A percentile compares a stretch with the other conserved stretches of the same genome.
These are phyloP conservation scores for Cyprinodon brontotheroides DNA, from an alignment of 2,113 vertebrate genomes.

Conservation along the genomic window DNA sequence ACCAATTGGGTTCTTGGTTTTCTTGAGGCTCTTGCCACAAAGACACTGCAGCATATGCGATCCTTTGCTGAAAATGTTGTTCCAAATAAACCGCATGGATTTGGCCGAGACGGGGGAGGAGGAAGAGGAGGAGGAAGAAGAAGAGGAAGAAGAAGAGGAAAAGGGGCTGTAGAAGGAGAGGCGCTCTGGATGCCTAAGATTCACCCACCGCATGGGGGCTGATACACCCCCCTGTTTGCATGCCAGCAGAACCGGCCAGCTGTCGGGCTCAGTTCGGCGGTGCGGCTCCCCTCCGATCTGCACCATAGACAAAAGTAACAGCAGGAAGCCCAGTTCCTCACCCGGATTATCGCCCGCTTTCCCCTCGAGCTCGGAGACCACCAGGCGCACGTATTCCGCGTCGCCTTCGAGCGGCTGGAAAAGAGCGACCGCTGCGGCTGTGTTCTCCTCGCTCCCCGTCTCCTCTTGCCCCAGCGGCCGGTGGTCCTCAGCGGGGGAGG, in stretches of 20 bases:
- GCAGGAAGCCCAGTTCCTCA: constrained; percentile 83
- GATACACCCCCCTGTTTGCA: constrained; percentile 92
- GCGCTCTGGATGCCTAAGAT: constrained; percentile 94
- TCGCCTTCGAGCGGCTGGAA: constrained; percentile 88
- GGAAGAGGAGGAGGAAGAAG: constrained; percentile 42
- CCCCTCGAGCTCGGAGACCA: constrained; percentile 48
- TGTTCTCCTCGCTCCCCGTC: constrained; percentile 50
- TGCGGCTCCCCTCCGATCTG: constrained; percentile 86
- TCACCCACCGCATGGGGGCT: constrained; percentile 94
- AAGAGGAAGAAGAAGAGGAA: constrained; percentile 22
- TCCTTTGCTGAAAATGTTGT: constrained; percentile 99
- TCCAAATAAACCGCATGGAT: constrained; percentile 99
- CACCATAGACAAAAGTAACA: constrained; percentile 89
- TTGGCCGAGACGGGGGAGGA: constrained; percentile 86
- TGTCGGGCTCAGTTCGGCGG: constrained; percentile 88
- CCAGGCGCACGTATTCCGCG: constrained; percentile 77
- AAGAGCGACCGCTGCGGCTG: constrained; percentile 82
- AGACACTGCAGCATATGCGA: constrained; percentile 99
- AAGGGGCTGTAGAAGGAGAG: constrained; percentile 82
- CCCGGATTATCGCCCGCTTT: constrained; percentile 63
- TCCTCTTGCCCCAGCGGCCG: constrained; percentile 62
- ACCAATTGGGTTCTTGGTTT: constrained; percentile 99
- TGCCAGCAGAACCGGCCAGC: constrained; percentile 89
- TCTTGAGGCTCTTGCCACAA: constrained; percentile 99
- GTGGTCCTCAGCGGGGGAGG: constrained; percentile 60